Base-by-base conservation (phyloP, 2,113 vertebrate species). In the Oncorhynchus mykiss region DNA sequence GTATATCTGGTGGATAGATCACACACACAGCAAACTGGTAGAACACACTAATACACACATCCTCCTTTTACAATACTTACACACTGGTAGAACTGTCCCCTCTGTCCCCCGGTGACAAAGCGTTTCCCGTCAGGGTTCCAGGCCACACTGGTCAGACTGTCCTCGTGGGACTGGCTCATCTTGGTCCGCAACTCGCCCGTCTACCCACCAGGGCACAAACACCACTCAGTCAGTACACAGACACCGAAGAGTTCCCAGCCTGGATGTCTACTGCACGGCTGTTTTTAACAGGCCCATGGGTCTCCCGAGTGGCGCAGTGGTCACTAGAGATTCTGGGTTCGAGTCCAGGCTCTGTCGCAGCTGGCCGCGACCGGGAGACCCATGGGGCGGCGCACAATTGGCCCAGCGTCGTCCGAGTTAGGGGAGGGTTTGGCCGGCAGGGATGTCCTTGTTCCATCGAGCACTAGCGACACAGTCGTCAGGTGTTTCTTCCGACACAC, bases 111-210 rank as follows among this genome's bases (percentile, higher is more conserved):
- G 0, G 98, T 99, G 79, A 99, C 97, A 74, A 99, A 99, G 78
- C 98, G 96, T 57, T 99, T 99, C 76, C 97, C 97, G 66, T 99
- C 98, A 2, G 98, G 97, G 91, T 99, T 99, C 98, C 98, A 99
- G 76, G 98, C 98, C 83, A 99, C 98, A 0, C 97, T 99, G 76
- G 98, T 99, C 91, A 99, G 92, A 90, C 98, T 99, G 90, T 99
- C 98, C 92, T 99, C 98, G 29, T 99, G 98, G 87, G 98, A 99
- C 29, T 99, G 98, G 86, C 96, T 98, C 96, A 99, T 99, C 91
- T 99, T 99, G 79, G 96, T 99, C 87, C 97, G 95, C 88, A 99
- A 94, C 91, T 99, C 98, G 84, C 98, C 97, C 60, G 97, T 99
- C 98, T 99, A 90, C 85, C 76, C 77, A 86, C 12, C 73, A 70